Evolutionary conservation across 2,797 vertebrate species (phyloP).

Genomic region (Schizothorax lantsangensis): DNA sequence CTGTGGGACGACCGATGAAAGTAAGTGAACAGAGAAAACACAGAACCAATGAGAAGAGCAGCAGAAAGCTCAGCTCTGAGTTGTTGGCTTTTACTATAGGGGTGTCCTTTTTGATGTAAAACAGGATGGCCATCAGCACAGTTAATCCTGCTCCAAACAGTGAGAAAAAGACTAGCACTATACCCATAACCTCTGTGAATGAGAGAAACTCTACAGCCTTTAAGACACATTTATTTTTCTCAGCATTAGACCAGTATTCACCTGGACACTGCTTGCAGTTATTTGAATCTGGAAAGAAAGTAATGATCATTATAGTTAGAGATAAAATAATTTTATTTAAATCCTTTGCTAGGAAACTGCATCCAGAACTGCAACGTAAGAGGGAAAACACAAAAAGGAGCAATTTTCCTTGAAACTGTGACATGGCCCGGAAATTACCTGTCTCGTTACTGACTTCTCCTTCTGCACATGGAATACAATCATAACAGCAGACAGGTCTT

Average conservation of each 20-base stretch:
- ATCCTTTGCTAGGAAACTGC: not conserved
- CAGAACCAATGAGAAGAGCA: not conserved
- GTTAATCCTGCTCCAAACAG: slow-evolving; percentile 17
- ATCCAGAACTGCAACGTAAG: not conserved
- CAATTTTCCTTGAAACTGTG: not conserved
- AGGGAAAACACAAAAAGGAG: not conserved
- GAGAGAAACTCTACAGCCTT: slow-evolving; percentile 18
- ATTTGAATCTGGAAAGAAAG: slow-evolving; percentile 29
- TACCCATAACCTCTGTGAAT: slow-evolving; percentile 6
- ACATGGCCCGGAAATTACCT: slow-evolving; percentile 65
- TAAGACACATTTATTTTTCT: slow-evolving; percentile 32
- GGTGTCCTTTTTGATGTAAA: slow-evolving; percentile 11
- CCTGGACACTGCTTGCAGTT: slow-evolving; percentile 15
- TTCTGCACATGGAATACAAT: slow-evolving; percentile 75
- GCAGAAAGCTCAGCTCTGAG: slow-evolving; percentile 20
- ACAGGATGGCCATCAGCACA: not conserved
- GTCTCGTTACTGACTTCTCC: slow-evolving; percentile 78
- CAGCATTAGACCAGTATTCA: slow-evolving; percentile 26
- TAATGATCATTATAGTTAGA: not conserved
- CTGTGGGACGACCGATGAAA: not conserved
- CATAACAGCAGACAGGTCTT: slow-evolving; percentile 75
- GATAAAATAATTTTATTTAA: not conserved
- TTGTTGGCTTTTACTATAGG: slow-evolving; percentile 14
- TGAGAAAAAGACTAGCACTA: slow-evolving; percentile 13
- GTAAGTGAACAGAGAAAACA: slow-evolving; percentile 15